Conservation (phyloP, 2,113 vertebrate genomes). For the Psittacara wagleri region DNA sequence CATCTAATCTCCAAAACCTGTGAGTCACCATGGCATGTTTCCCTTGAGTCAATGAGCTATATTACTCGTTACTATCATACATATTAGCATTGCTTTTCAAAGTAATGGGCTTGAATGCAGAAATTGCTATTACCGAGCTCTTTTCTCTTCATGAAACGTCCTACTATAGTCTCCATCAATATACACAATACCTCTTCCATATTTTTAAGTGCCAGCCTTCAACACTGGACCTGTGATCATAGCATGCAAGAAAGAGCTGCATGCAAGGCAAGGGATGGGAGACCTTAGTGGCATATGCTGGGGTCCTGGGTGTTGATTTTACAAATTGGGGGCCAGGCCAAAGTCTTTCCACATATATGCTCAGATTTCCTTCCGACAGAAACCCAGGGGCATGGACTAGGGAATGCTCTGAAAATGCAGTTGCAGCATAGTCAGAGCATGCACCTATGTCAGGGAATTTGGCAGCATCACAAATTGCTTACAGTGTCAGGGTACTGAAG, state of each 20-base stretch:
- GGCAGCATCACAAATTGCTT: neutral
- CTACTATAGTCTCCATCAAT: neutral
- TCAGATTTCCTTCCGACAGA: neutral
- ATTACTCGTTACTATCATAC: conserved; percentile 36
- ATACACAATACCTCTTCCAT: neutral
- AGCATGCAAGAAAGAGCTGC: neutral
- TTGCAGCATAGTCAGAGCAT: neutral
- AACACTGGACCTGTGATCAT: neutral
- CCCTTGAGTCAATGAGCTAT: neutral
- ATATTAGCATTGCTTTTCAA: neutral
- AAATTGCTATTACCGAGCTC: neutral
- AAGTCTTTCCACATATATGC: neutral
- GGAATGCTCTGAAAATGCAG: neutral
- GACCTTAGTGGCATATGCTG: neutral
- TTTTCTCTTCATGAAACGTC: neutral
- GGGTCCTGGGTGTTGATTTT: neutral
- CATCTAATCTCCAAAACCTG: neutral
- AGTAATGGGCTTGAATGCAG: neutral
- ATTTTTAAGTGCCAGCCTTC: neutral
- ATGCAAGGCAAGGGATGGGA: neutral
- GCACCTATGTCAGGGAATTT: neutral
- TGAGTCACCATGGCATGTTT: neutral
- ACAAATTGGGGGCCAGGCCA: neutral
- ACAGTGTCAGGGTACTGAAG: neutral
- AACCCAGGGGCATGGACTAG: neutral